Conservation (phyloP, 2,113 vertebrate genomes). For the Pterocles orientalis region DNA sequence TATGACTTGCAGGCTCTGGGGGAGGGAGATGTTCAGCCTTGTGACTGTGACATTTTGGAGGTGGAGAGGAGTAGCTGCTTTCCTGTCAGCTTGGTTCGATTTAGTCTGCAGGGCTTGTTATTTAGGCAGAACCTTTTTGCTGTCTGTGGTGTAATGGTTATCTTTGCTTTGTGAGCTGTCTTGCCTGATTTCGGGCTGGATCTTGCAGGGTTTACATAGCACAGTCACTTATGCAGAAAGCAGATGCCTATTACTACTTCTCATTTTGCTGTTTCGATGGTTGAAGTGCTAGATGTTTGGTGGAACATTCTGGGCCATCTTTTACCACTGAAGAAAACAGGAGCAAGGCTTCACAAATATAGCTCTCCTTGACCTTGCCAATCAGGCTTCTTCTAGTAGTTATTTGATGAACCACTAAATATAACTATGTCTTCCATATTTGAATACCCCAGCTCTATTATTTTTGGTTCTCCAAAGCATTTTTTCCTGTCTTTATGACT, state of each 20-base stretch:
- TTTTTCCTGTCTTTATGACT: background rate
- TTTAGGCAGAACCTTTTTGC: conserved; percentile 6
- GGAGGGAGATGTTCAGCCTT: background rate
- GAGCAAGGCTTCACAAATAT: background rate
- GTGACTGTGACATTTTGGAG: conserved; percentile 25
- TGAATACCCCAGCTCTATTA: background rate
- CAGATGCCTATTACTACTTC: background rate
- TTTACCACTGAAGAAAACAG: background rate
- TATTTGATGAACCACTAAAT: background rate
- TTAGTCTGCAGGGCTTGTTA: background rate
- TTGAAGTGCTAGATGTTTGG: background rate
- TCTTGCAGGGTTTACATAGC: background rate
- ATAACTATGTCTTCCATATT: background rate
- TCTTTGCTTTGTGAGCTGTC: background rate
- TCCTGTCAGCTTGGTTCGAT: background rate
- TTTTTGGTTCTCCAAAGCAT: background rate
- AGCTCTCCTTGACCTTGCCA: background rate
- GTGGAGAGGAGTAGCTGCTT: conserved; percentile 14
- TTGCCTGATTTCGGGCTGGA: background rate
- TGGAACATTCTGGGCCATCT: background rate
- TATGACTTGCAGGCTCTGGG: conserved; percentile 13
- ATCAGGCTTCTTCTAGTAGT: background rate
- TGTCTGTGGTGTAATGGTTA: background rate
- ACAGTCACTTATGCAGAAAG: background rate
- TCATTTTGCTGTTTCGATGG: background rate